A percentile compares a stretch with the other conserved stretches of the same genome.
These are phyloP conservation scores for Osmerus eperlanus DNA, from an alignment of 2,113 vertebrate genomes.

Conservation along the genomic window DNA sequence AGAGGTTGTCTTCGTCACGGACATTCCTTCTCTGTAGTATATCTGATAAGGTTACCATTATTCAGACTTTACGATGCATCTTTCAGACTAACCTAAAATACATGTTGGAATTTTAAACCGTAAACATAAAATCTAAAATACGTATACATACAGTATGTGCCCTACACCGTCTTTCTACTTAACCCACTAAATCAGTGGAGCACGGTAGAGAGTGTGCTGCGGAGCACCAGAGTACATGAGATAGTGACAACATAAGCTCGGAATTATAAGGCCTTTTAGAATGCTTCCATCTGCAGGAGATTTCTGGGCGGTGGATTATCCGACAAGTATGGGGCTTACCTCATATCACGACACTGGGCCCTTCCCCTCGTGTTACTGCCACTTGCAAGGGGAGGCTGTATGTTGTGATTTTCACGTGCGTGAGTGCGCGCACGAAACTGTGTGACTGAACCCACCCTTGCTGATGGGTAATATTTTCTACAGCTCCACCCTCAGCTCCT, in stretches of 20 bases:
- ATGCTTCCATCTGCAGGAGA: conserved; percentile 73
- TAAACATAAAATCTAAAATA: background rate
- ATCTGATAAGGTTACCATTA: background rate
- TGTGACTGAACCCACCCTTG: background rate
- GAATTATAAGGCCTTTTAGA: conserved; percentile 72
- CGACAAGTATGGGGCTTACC: conserved; percentile 71
- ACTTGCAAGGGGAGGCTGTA: conserved; percentile 52
- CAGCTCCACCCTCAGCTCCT: background rate
- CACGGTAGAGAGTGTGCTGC: conserved; percentile 41
- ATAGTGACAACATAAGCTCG: conserved; percentile 74
- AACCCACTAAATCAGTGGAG: conserved; percentile 53
- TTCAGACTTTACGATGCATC: too few species aligned
- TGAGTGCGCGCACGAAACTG: background rate
- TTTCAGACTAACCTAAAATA: too few species aligned
- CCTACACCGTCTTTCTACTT: conserved; percentile 37
- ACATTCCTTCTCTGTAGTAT: conserved; percentile 14
- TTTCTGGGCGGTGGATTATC: conserved; percentile 73
- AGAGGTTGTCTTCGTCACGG: conserved; percentile 24
- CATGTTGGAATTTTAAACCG: background rate
- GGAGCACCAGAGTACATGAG: conserved; percentile 58
- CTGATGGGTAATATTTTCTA: conserved; percentile 17
- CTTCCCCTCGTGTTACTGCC: conserved; percentile 49
- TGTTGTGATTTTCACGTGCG: conserved; percentile 18
- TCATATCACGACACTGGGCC: conserved; percentile 55
- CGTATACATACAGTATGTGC: conserved; percentile 8